Base-by-base conservation (phyloP, 2,113 vertebrate genomes). In the Sminthopsis crassicaudata region DNA sequence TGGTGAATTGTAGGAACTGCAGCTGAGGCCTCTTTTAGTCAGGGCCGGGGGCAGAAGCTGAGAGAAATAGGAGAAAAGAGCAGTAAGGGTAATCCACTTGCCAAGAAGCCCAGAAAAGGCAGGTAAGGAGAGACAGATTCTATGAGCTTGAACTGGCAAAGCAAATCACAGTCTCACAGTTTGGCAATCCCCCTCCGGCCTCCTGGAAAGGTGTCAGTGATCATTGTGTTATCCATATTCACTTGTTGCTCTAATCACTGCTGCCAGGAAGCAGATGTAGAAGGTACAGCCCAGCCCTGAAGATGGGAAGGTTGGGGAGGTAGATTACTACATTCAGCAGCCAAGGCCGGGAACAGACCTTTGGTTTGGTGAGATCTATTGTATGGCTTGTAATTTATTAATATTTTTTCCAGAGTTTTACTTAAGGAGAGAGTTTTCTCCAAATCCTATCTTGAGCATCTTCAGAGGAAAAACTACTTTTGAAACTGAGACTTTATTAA, bases 111-210 rank as follows among this genome's bases (percentile, higher is more conserved):
- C 91, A 53, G n/a, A 46, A 10, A 14, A 76, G 51, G 24, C 30
- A 90, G 27, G 90, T 48, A 48, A 91, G 93, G 42, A n/a, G 93
- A n/a, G 53, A 46, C n/a, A 84, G 67, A n/a, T 84, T 84, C n/a
- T 84, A 19, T 23, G n/a, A 84, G 67, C n/a, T 42, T 42, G 67
- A 42, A 23, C n/a, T 22, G 67, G 46, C 1, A 16, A 2, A 51
- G 0, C 0, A 16, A 0, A 9, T 26, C 0, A 0, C 24, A 46
- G 46, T 3, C 22, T n/a, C 51, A 30, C 52, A 36, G n/a, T 1
- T 7, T 8, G 22, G 51, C 36, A 4, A 24, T 24, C 93, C 1
- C 27, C 7, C 0, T 0, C 36, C 36, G 19, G 19, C 36, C 50
- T 53, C 60, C 8, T 26, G 52, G 46, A 89, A 14, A 54, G 53